These are phyloP conservation scores for Entomobrya multifasciata DNA, from an alignment of 2,888 invertebrate species.

Conservation along the genomic window DNA sequence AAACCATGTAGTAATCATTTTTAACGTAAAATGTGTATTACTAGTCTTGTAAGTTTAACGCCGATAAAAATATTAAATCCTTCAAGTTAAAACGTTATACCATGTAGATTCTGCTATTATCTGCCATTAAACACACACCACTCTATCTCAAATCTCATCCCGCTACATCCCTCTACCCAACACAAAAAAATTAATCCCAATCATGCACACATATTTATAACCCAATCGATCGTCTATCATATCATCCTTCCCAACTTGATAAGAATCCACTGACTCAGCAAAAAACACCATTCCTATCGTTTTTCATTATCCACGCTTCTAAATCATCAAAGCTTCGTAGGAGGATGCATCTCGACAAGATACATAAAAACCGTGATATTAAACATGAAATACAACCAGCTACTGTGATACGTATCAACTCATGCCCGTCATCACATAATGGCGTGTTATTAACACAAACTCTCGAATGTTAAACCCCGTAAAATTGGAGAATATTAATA, in stretches of 20 bases:
- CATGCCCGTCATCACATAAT: too few relatives aligned
- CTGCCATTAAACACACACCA: too few relatives aligned
- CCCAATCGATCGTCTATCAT: neutral
- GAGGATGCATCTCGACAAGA: conserved; percentile 1
- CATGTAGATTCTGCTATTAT: too few relatives aligned
- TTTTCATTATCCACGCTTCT: neutral
- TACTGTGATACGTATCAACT: conserved; percentile 54
- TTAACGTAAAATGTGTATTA: too few relatives aligned
- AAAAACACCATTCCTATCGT: neutral
- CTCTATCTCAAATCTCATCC: too few relatives aligned
- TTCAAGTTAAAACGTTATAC: too few relatives aligned
- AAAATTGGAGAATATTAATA: conserved; percentile 40
- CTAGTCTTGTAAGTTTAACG: too few relatives aligned
- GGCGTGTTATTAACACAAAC: conserved; percentile 9
- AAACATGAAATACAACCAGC: neutral
- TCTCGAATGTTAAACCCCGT: neutral
- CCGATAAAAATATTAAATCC: too few relatives aligned
- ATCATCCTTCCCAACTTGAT: too few relatives aligned
- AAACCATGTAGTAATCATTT: too few relatives aligned
- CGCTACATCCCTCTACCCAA: neutral
- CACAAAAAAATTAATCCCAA: neutral
- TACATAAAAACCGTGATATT: neutral
- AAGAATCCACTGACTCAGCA: conserved; percentile 43
- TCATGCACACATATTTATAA: neutral
- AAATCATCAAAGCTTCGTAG: neutral